Conservation (phyloP, 1,140 invertebrate species). For the Gyrodactylus bullatarudis region DNA sequence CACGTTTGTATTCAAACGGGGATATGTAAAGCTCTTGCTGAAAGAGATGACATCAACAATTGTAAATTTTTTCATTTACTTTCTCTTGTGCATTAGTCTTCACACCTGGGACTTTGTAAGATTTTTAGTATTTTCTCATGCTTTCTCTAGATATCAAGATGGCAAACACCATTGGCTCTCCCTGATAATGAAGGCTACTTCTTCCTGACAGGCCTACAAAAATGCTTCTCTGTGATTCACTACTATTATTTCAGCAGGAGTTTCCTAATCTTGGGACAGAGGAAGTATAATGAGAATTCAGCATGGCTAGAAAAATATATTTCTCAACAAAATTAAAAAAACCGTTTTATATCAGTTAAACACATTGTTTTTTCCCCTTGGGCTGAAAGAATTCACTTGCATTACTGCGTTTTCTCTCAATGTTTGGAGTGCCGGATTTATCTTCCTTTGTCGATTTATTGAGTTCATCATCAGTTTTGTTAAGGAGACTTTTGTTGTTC, state of each 20-base stretch:
- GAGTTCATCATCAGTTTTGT: not conserved
- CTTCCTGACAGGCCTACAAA: not conserved
- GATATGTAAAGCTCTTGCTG: not conserved
- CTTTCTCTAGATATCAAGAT: not conserved
- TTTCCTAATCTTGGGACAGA: not conserved
- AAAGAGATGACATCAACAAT: not conserved
- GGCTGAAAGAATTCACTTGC: not conserved
- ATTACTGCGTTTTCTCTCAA: not conserved
- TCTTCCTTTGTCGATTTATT: not conserved
- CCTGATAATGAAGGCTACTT: not conserved
- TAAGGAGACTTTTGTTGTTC: not conserved
- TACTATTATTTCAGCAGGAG: not conserved
- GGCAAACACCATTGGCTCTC: not conserved
- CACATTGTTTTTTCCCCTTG: not conserved
- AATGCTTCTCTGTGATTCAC: not conserved
- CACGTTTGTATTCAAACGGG: not conserved
- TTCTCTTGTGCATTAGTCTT: not conserved
- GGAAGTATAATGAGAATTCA: not conserved
- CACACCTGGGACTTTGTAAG: not conserved
- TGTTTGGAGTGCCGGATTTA: not conserved
- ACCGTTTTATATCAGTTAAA: not conserved
- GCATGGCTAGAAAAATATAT: not conserved
- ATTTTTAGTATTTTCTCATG: too few species aligned
- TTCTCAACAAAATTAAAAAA: not conserved
- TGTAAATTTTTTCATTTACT: not conserved